phyloP scores from a whole-genome alignment of 2,113 vertebrate genomes.

The Miniopterus natalensis region DNA sequence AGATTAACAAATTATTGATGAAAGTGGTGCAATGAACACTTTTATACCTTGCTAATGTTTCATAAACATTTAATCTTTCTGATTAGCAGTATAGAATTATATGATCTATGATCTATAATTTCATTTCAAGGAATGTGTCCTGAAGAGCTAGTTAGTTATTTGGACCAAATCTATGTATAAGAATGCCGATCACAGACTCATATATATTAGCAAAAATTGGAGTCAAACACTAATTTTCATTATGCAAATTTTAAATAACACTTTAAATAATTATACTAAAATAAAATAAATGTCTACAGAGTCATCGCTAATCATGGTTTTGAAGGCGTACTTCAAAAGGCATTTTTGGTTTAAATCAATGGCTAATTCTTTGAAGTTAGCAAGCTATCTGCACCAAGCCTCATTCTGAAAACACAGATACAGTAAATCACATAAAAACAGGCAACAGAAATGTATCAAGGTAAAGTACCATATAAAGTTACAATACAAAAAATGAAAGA shows the following conservation, averaged over 20 bases:
- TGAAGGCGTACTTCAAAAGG: slow-evolving; percentile 13
- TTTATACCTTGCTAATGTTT: neutral
- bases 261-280: neutral
- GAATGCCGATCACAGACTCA: neutral
- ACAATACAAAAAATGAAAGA: neutral
- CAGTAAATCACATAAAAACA: neutral
- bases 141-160: neutral
- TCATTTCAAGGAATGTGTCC: neutral
- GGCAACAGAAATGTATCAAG: neutral
- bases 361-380: neutral
- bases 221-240: neutral
- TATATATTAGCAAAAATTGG: neutral
- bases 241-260: neutral
- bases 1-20: slow-evolving; percentile 12
- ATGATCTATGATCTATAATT: neutral
- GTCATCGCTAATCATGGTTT: neutral
- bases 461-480: neutral
- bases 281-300: neutral
- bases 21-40: neutral
- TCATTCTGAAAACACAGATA: slow-evolving; percentile 8
- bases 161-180: neutral
- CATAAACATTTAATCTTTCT: neutral
- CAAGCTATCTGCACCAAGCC: neutral
- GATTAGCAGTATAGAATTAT: neutral
- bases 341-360: slow-evolving; percentile 33